A percentile compares a stretch with the other conserved stretches of the same genome.
Evolutionary conservation across 2,888 invertebrate genomes (phyloP).

Genomic region (Diarsia rubi): DNA sequence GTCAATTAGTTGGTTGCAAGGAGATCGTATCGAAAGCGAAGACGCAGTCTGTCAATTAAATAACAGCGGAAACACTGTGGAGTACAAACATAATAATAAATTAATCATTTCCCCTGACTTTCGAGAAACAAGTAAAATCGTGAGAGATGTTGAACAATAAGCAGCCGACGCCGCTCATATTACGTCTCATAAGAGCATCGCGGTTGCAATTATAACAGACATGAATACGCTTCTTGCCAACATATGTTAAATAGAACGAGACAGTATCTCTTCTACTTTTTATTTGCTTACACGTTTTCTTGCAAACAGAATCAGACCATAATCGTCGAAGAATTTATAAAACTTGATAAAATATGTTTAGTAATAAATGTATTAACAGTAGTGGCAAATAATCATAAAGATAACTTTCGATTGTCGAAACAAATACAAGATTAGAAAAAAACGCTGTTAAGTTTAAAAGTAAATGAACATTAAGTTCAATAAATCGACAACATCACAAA

Average conservation of each 20-base stretch:
- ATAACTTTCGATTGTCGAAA: conserved; percentile 3
- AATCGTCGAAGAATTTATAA: conserved; percentile 7
- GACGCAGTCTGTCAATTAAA: conserved; percentile 66
- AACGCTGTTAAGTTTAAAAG: background rate
- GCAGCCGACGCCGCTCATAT: conserved; percentile 63
- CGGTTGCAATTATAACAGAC: conserved; percentile 57
- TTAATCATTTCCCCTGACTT: conserved; percentile 84
- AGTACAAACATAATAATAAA: conserved; percentile 71
- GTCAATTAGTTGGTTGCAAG: conserved; percentile 49
- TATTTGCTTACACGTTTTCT: conserved; percentile 27
- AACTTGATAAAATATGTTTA: background rate
- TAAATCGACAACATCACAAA: conserved; percentile 5
- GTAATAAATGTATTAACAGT: background rate
- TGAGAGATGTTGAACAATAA: conserved; percentile 84
- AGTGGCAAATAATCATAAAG: conserved; percentile 12
- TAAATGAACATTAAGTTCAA: conserved; percentile 12
- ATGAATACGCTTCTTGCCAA: conserved; percentile 57
- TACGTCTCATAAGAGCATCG: conserved; percentile 64
- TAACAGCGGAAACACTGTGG: conserved; percentile 68
- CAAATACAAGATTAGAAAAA: conserved; percentile 38
- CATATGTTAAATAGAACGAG: conserved; percentile 64
- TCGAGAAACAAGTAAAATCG: conserved; percentile 87
- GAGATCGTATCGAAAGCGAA: conserved; percentile 64
- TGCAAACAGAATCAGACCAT: conserved; percentile 23
- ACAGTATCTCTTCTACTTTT: conserved; percentile 45